Evolutionary conservation across 2,113 vertebrate species (phyloP).

Genomic region (Pituophis catenifer): DNA sequence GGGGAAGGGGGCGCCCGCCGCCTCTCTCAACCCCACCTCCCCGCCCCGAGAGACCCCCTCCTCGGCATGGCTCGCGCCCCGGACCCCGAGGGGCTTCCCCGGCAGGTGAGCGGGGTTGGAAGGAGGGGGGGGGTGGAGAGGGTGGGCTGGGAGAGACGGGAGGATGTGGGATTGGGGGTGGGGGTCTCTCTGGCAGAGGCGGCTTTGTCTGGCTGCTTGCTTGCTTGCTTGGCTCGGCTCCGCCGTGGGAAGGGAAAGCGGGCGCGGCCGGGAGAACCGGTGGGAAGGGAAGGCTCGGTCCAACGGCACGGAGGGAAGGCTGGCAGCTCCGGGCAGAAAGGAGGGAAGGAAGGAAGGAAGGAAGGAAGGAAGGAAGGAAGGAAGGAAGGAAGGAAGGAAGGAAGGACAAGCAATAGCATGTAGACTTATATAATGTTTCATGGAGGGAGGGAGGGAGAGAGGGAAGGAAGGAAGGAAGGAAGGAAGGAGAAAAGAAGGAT

Average conservation of each 20-base stretch:
- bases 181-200: neutral
- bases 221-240: neutral
- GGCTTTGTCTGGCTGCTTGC: neutral
- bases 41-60: neutral
- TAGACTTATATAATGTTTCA: too few relatives aligned
- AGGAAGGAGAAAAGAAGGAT: too few relatives aligned
- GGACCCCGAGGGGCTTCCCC: neutral
- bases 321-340: neutral
- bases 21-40: neutral
- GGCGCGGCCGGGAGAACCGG: neutral
- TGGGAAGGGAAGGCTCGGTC: neutral
- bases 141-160: neutral
- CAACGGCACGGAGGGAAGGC: too few relatives aligned
- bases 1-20: neutral
- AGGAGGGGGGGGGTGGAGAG: neutral
- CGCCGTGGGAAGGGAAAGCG: neutral
- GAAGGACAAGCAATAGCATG: too few relatives aligned
- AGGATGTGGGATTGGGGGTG: neutral
- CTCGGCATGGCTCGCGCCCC: neutral
- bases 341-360: too few relatives aligned
- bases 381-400: too few relatives aligned
- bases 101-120: neutral
- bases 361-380: too few relatives aligned
- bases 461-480: too few relatives aligned
- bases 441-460: too few relatives aligned